Percentiles rank a stretch among this genome's conserved stretches.
Evolutionary conservation across 2,113 vertebrate species (phyloP).

Genomic region (Dicrurus megarhynchus): DNA sequence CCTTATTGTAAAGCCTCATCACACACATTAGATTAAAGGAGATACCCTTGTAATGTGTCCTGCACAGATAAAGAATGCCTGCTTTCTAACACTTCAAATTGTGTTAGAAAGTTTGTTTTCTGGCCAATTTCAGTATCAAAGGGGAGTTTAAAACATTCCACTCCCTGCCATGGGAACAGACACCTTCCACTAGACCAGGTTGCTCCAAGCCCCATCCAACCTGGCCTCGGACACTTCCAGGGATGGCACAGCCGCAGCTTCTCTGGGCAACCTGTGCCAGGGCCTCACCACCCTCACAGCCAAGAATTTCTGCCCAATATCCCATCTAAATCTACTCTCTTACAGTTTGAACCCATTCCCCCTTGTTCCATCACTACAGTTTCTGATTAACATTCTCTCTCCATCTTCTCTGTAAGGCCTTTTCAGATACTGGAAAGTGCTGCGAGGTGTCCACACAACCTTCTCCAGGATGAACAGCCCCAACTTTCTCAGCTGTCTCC

Average conservation of each 20-base stretch:
- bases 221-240: neutral
- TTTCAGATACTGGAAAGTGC: neutral
- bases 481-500: neutral
- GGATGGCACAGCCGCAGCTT: neutral
- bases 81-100: neutral
- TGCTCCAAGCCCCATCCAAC: fast-evolving
- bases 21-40: neutral
- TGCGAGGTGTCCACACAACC: neutral
- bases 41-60: neutral
- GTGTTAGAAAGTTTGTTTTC: neutral
- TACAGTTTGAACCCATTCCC: neutral
- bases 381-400: neutral
- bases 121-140: neutral
- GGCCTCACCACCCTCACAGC: neutral
- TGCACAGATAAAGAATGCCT: neutral
- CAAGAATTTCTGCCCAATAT: neutral
- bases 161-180: neutral
- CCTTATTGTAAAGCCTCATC: neutral
- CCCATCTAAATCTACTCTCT: neutral
- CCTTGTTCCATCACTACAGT: neutral
- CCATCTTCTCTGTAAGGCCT: neutral
- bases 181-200: neutral
- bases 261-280: neutral
- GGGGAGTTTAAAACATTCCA: neutral
- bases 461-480: neutral